Base-by-base conservation (phyloP, 1,140 invertebrate genomes). In the Drosophila ambigua region DNA sequence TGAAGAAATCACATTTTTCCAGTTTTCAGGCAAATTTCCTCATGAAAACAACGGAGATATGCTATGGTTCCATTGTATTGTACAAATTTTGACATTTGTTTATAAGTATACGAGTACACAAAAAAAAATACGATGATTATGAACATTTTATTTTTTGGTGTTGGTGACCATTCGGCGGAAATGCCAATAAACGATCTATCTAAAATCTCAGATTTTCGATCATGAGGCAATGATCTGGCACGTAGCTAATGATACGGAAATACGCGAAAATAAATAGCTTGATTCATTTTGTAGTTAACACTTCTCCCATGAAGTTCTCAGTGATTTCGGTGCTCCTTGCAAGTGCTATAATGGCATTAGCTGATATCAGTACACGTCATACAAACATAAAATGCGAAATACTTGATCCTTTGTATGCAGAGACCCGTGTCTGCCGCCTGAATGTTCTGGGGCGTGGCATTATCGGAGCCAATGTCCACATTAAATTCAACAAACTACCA, bases 321-420 rank as follows among this genome's bases (percentile, higher is more conserved):
- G 4, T 23, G 5, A 7, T 45, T 5, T 44, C 6, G 24, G 26
- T 63, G 41, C 20, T 39, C 35, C 35, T 63, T 4, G 9, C 8
- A 2, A 13, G 8, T 13, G 9, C 31, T 44, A 3, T 52, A 0
- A 0, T 73, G 9, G 11, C 5, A 13, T 13, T 23, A 7, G 62
- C 23, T 5, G 31, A 43, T 15, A 45, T 53, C 6, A 31, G 24
- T 31, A 51, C 72, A 1, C 72, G 72, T 0, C 35, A 44, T 5
- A 74, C 72, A 1, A 75, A 73, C 24, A 9, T 74, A 0, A 66
- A 74, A 26, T 75, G 72, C 16, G 54, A 53, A n/a, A 4, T 39
- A 9, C 11, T 54, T 0, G 44, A 75, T 15, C 15, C 55, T 6
- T 31, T 45, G 0, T 4, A 8, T 0, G 4, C 7, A 2, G 20